Conservation (phyloP, 2,888 invertebrate species). For the Digitonthophagus gazella region DNA sequence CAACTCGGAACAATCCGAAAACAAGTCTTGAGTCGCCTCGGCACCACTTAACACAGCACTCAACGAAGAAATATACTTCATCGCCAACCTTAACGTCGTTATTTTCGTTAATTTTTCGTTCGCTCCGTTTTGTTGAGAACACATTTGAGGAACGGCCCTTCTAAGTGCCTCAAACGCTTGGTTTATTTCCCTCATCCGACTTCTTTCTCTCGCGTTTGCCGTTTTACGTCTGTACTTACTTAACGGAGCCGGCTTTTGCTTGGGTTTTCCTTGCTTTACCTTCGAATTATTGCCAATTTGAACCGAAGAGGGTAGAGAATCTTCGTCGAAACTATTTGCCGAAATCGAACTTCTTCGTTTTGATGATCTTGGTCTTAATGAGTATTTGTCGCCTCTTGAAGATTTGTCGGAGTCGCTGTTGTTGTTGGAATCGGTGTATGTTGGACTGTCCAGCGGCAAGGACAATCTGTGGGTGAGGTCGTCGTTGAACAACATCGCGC, state of each 20-base stretch:
- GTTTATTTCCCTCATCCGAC: slow-evolving; percentile 68
- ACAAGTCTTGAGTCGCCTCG: slow-evolving; percentile 35
- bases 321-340: slow-evolving; percentile 25
- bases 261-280: slow-evolving; percentile 37
- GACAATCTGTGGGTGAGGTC: slow-evolving; percentile 46
- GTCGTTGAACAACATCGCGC: slow-evolving; percentile 40
- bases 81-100: slow-evolving; percentile 63
- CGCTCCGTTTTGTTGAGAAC: slow-evolving; percentile 41
- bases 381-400: slow-evolving; percentile 47
- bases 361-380: slow-evolving; percentile 46
- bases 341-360: slow-evolving; percentile 35
- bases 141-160: slow-evolving; percentile 56
- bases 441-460: slow-evolving; percentile 38
- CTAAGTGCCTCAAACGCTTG: slow-evolving; percentile 64
- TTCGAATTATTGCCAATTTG: slow-evolving; percentile 6
- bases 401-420: slow-evolving; percentile 42
- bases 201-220: slow-evolving; percentile 66
- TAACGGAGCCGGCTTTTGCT: slow-evolving; percentile 55
- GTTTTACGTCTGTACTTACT: slow-evolving; percentile 68
- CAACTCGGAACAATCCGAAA: slow-evolving; percentile 45
- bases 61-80: slow-evolving; percentile 63
- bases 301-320: background rate
- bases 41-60: slow-evolving; percentile 44
- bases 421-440: slow-evolving; percentile 46
- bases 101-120: slow-evolving; percentile 66